Evolutionary conservation across 1,140 invertebrate species (phyloP).

Genomic region (Scylla paramamosain): DNA sequence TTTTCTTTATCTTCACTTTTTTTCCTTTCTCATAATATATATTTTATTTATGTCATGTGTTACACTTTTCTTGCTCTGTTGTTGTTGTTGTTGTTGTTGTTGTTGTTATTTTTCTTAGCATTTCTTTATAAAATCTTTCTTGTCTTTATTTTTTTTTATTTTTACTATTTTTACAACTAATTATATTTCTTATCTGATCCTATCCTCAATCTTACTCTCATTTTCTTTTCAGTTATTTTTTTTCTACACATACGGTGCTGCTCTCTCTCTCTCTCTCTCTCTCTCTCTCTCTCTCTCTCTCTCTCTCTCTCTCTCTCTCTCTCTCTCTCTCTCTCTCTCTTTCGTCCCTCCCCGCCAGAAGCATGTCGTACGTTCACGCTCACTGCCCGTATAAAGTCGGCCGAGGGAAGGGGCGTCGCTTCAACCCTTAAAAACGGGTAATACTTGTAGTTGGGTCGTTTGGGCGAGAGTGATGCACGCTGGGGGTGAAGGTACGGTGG

Average conservation of each 20-base stretch:
- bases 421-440: background rate
- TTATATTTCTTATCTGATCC: background rate
- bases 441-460: conserved; percentile 14
- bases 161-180: background rate
- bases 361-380: conserved; percentile 9
- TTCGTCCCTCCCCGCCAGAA: background rate
- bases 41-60: too few species aligned
- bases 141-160: too few species aligned
- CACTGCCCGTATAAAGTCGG: background rate
- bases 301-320: conserved; percentile 3
- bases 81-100: too few species aligned
- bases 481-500: background rate
- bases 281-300: background rate
- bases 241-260: background rate
- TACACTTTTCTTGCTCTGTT: too few species aligned
- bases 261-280: background rate
- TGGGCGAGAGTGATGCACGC: background rate
- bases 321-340: conserved; percentile 23
- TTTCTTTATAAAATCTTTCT: too few species aligned
- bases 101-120: too few species aligned
- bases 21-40: too few species aligned
- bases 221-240: background rate
- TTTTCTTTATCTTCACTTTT: background rate
- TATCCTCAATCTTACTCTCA: background rate
- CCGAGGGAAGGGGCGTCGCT: background rate